Evolutionary conservation across 2,113 vertebrate species (phyloP).

Genomic region (Pagrus major): DNA sequence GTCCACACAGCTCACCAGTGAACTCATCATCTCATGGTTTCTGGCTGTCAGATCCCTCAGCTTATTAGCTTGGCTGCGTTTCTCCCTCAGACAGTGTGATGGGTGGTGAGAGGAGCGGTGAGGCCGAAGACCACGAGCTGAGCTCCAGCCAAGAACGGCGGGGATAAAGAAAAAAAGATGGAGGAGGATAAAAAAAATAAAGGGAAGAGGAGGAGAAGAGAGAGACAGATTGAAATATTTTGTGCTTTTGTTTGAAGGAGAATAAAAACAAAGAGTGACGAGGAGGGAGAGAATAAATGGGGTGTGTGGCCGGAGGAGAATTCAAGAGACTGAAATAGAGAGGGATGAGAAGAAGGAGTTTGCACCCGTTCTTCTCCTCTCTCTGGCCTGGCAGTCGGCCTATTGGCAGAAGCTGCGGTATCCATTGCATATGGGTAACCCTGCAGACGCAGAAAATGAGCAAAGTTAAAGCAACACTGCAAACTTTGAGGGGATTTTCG

Average conservation of each 20-base stretch:
- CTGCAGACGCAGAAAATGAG: constrained; percentile 41
- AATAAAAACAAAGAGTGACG: constrained; percentile 41
- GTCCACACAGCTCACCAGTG: constrained; percentile 48
- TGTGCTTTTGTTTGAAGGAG: constrained; percentile 45
- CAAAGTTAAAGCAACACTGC: constrained; percentile 58
- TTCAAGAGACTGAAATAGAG: constrained; percentile 55
- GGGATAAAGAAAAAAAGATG: constrained; percentile 21
- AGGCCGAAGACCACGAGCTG: constrained; percentile 52
- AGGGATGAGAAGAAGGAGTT: constrained; percentile 53
- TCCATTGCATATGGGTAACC: constrained; percentile 71
- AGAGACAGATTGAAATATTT: constrained; percentile 28
- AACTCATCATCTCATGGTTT: constrained; percentile 59
- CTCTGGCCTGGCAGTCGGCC: constrained; percentile 68
- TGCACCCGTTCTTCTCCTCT: constrained; percentile 57
- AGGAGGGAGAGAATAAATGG: constrained; percentile 48
- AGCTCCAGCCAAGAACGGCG: constrained; percentile 51
- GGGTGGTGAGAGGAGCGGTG: constrained; percentile 57
- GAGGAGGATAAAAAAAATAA: not conserved
- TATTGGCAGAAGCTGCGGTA: constrained; percentile 65
- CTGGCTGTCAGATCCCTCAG: constrained; percentile 55
- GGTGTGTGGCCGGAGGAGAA: constrained; percentile 38
- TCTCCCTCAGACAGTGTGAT: constrained; percentile 45
- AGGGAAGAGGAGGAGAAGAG: not conserved
- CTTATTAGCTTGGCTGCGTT: constrained; percentile 57
- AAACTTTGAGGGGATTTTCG: constrained; percentile 56